These are phyloP conservation scores for Atlantisia rogersi DNA, from an alignment of 2,113 vertebrate genomes.

Conservation along the genomic window DNA sequence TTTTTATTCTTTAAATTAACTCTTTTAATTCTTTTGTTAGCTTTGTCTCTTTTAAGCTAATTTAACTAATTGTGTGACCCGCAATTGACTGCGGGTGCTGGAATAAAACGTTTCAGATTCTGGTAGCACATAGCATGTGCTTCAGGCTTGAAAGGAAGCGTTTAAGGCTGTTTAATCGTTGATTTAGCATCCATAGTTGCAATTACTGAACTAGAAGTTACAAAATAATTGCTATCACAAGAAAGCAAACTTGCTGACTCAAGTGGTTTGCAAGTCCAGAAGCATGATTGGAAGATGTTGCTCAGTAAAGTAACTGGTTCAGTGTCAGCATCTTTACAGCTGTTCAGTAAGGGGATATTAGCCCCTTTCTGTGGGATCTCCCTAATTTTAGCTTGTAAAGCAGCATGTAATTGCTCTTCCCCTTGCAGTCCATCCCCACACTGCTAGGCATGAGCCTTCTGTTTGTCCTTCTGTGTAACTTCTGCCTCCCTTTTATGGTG, in stretches of 20 bases:
- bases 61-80: neutral
- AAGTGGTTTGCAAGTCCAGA: neutral
- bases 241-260: neutral
- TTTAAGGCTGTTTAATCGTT: neutral
- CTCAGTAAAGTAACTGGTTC: neutral
- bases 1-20: neutral
- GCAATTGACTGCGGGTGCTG: neutral
- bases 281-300: neutral
- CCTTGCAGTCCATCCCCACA: neutral
- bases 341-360: neutral
- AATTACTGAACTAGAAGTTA: neutral
- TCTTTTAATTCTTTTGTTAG: neutral
- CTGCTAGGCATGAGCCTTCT: neutral
- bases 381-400: neutral
- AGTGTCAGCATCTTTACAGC: neutral
- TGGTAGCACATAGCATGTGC: neutral
- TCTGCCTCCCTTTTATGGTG: neutral
- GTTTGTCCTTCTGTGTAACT: neutral
- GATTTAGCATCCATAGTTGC: neutral
- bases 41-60: neutral
- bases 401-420: neutral
- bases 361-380: neutral
- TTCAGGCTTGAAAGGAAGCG: neutral
- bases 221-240: neutral
- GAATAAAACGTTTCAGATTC: neutral